Evolutionary conservation across 30 jellyfish, hydroid and myxozoan genomes (phyloP).

Genomic region (Hydractinia symbiolongicarpus): DNA sequence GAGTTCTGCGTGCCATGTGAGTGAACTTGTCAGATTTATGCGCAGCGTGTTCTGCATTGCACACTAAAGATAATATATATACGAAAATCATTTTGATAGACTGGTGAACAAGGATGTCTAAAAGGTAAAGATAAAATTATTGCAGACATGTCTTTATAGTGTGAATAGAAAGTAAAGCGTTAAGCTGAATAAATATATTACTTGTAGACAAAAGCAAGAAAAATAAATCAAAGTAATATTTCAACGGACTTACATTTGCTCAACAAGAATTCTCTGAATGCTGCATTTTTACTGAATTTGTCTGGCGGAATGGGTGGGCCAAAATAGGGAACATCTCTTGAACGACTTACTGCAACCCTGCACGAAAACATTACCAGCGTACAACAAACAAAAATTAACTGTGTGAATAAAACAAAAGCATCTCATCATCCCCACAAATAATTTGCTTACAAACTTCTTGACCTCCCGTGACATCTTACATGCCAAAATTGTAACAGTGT

Average conservation of each 20-base stretch:
- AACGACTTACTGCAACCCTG: constrained; percentile 91
- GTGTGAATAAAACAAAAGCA: background rate
- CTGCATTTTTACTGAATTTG: constrained; percentile 46
- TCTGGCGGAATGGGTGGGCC: constrained; percentile 98
- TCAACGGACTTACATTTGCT: constrained; percentile 52
- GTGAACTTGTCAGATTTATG: constrained; percentile 89
- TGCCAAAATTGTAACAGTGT: no score
- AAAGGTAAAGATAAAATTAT: background rate
- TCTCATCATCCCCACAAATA: no score
- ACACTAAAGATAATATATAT: constrained; percentile 29
- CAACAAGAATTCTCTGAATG: constrained; percentile 77
- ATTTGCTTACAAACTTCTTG: no score
- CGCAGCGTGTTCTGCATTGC: constrained; percentile 98
- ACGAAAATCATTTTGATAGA: background rate
- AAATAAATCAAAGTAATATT: no score
- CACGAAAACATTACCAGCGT: background rate
- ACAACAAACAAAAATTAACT: background rate
- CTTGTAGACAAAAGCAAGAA: no score
- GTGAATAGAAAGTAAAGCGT: background rate
- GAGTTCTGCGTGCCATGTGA: constrained; percentile 87
- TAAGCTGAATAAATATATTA: no score
- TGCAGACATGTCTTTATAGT: background rate
- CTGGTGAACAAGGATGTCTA: background rate
- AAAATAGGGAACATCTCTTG: constrained; percentile 89
- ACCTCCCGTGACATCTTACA: no score